phyloP scores from a whole-genome alignment of 2,888 invertebrate genomes.

The Listrodromus nycthemerus region DNA sequence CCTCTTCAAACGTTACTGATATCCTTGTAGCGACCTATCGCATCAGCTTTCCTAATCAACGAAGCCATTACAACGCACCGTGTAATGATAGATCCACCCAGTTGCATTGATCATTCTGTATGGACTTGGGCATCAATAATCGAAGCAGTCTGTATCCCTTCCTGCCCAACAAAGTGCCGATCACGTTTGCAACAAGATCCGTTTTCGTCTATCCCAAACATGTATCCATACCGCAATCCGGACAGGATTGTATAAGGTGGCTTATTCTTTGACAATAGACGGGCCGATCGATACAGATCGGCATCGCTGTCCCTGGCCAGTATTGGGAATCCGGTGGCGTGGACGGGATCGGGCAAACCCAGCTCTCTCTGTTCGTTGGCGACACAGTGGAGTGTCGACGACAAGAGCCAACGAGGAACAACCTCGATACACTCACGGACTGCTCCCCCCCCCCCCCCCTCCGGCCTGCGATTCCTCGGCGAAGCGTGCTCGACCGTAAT shows the following conservation, averaged over 20 bases:
- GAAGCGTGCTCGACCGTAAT: constrained; percentile 58
- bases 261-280: constrained; percentile 34
- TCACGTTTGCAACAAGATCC: not conserved
- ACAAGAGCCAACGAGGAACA: no score
- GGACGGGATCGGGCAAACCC: not conserved
- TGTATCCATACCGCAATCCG: not conserved
- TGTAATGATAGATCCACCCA: constrained; percentile 1
- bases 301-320: not conserved
- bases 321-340: not conserved
- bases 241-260: not conserved
- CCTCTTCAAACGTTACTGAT: constrained; percentile 14
- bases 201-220: not conserved
- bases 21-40: not conserved
- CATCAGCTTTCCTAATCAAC: constrained; percentile 25
- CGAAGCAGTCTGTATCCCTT: not conserved
- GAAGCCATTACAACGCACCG: constrained; percentile 29
- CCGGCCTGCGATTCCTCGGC: not conserved
- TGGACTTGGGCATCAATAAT: not conserved
- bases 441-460: not conserved
- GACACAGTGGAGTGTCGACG: constrained; percentile 22
- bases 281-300: constrained; percentile 7
- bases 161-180: not conserved
- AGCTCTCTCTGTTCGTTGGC: constrained; percentile 22
- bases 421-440: constrained; percentile 32
- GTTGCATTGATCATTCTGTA: not conserved